Conservation (phyloP, 2,888 invertebrate genomes). For the Drosophila algonquin region DNA sequence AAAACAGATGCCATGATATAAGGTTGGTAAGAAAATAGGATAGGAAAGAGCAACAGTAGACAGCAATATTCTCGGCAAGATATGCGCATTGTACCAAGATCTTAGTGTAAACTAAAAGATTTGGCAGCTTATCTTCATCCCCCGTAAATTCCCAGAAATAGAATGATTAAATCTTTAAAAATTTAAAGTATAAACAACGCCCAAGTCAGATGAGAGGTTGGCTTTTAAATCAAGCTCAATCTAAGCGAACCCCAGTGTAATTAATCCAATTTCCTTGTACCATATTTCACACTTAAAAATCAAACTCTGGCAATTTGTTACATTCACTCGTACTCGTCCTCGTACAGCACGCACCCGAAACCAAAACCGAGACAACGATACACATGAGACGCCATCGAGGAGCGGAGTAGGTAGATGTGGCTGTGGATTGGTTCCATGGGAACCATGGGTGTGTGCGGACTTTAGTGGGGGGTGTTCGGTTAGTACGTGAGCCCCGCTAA, state of each 20-base stretch:
- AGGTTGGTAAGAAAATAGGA: neutral
- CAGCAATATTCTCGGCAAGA: neutral
- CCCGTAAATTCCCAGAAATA: no score
- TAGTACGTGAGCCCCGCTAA: slow-evolving; percentile 55
- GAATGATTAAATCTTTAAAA: neutral
- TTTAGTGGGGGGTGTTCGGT: slow-evolving; percentile 9
- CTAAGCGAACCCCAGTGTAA: slow-evolving; percentile 41
- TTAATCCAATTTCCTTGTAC: slow-evolving; percentile 57
- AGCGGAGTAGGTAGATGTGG: slow-evolving; percentile 12
- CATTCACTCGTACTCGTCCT: slow-evolving; percentile 43
- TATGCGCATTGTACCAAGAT: neutral
- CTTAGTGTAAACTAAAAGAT: neutral
- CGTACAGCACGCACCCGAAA: slow-evolving; percentile 28
- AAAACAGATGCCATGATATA: neutral
- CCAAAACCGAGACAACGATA: slow-evolving; percentile 53
- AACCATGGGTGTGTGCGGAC: neutral
- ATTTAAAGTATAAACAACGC: neutral
- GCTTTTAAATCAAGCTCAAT: slow-evolving; percentile 31
- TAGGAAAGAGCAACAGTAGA: neutral
- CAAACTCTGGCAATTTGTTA: slow-evolving; percentile 68
- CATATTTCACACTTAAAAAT: slow-evolving; percentile 63
- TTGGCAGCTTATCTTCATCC: neutral
- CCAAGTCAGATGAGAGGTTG: neutral
- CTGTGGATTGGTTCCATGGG: slow-evolving; percentile 1
- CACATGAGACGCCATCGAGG: slow-evolving; percentile 55